Conservation (phyloP, 2,113 vertebrate genomes). For the Cacatua alba region DNA sequence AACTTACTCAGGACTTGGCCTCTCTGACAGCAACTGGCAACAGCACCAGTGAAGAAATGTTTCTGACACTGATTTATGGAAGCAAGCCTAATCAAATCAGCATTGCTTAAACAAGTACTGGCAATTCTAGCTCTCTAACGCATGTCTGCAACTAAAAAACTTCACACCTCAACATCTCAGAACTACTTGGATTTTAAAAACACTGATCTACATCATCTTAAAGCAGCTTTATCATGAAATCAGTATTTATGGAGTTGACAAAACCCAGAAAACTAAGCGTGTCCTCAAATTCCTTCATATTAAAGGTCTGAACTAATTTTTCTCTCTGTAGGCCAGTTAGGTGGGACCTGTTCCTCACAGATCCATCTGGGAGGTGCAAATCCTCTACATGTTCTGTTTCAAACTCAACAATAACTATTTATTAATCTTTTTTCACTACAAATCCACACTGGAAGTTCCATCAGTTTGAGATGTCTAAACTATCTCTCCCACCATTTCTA, state of each 20-base stretch:
- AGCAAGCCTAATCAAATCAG: background rate
- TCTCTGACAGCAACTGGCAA: background rate
- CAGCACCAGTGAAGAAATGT: background rate
- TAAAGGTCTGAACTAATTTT: background rate
- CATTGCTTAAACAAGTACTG: background rate
- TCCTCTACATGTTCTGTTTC: background rate
- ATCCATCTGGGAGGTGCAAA: background rate
- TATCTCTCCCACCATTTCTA: background rate
- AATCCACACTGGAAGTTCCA: background rate
- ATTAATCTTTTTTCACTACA: background rate
- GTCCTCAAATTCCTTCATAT: background rate
- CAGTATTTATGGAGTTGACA: background rate
- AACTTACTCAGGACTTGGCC: background rate
- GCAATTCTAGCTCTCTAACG: background rate
- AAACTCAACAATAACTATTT: background rate
- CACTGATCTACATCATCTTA: background rate
- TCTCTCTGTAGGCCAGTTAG: background rate
- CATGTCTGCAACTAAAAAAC: background rate
- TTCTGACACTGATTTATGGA: background rate
- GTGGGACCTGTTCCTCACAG: background rate
- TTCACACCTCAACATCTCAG: background rate
- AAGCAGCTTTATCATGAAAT: background rate
- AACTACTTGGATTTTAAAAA: background rate
- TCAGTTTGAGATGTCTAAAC: background rate
- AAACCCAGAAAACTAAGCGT: background rate